These are phyloP conservation scores for Bungarus multicinctus DNA, from an alignment of 2,113 vertebrate species.

Conservation along the genomic window DNA sequence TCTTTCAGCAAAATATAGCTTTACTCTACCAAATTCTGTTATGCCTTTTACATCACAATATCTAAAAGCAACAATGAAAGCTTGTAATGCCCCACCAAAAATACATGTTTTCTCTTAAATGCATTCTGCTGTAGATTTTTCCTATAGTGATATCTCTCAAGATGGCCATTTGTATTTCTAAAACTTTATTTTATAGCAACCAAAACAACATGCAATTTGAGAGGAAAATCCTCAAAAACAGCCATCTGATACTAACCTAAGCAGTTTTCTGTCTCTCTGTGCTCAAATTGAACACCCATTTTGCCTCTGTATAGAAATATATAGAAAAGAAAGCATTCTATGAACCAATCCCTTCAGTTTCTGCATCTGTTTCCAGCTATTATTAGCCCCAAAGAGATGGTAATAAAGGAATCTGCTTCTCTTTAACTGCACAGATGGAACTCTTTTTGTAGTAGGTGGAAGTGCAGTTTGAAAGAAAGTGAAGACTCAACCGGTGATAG, in stretches of 20 bases:
- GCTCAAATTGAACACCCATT: background rate
- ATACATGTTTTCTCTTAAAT: background rate
- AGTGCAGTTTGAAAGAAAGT: background rate
- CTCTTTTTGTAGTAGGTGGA: background rate
- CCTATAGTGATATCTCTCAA: background rate
- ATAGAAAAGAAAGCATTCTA: background rate
- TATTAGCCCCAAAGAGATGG: background rate
- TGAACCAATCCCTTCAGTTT: background rate
- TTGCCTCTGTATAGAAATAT: background rate
- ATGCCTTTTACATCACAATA: background rate
- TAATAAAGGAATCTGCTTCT: background rate
- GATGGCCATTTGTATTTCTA: background rate
- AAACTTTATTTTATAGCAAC: constrained; percentile 2
- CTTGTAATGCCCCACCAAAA: background rate
- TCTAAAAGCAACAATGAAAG: background rate
- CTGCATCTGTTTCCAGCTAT: background rate
- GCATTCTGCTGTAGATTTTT: background rate
- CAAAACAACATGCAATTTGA: background rate
- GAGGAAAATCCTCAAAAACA: background rate
- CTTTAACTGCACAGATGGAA: background rate
- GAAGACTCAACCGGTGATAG: background rate
- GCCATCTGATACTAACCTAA: background rate
- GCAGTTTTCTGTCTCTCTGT: background rate
- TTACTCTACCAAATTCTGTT: background rate
- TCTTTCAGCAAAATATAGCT: background rate